Base-by-base conservation (phyloP, 2,888 invertebrate species). In the Amphipyra tragopoginis region DNA sequence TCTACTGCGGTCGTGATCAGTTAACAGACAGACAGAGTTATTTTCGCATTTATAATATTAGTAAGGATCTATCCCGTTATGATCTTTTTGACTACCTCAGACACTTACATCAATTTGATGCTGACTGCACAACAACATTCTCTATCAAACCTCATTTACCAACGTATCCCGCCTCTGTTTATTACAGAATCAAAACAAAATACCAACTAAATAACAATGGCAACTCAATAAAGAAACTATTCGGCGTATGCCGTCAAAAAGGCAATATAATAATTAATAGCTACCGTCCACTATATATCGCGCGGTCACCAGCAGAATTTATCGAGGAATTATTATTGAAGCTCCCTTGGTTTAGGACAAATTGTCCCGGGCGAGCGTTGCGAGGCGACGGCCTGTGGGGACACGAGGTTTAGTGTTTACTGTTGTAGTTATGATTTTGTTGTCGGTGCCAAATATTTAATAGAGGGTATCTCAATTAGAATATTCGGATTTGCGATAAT, bases 191-290 rank as follows among this genome's bases (percentile, higher is more conserved):
- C 64, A 70, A 65, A 79, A 70, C 65, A 51, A 58, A 69, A 79
- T 76, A 65, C 70, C 79, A 71, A 50, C 60, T 76, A 66, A 73
- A 77, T 68, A 68, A 74, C 73, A 74, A 63, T 55, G 71, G 62
- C 71, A 79, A 83, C 83, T 87, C 86, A 87, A 88, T 90, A 88
- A 87, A 86, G 86, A 80, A 89, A 88, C 84, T 88, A 91, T 90
- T 77, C 76, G 64, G 51, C 74, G 85, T 80, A 87, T 86, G 86
- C 83, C 81, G 86, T 86, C 89, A 87, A 90, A 90, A 90, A 88
- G 85, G 85, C 87, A 86, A 88, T 87, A 86, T 87, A 86, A 90
- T 91, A 90, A 92, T 92, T 92, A 92, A 92, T 91, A 85, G 87
- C 75, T 71, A 60, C 59, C 71, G 76, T 77, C 82, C 84, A 83